Evolutionary conservation across 2,888 invertebrate genomes (phyloP).

Genomic region (Apamea crenata): DNA sequence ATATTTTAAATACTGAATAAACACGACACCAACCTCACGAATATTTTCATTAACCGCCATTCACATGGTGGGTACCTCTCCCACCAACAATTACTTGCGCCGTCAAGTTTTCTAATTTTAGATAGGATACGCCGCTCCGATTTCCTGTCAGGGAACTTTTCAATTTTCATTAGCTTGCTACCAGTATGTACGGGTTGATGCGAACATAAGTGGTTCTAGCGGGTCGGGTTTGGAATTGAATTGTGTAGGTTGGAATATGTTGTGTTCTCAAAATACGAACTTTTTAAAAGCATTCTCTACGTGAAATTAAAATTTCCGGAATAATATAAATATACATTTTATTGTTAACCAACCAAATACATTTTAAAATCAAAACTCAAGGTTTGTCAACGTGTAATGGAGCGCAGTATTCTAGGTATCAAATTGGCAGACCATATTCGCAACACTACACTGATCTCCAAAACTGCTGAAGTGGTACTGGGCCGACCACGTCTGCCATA

Average conservation of each 20-base stretch:
- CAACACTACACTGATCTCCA: too few species aligned
- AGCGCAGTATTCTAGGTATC: too few species aligned
- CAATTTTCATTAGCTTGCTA: conserved; percentile 28
- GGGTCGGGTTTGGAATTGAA: neutral
- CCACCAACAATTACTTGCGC: neutral
- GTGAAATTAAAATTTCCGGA: too few species aligned
- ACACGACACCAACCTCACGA: neutral
- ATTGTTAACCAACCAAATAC: too few species aligned
- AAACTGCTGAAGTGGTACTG: too few species aligned
- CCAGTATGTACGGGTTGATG: neutral
- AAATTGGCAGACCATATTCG: too few species aligned
- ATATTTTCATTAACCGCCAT: neutral
- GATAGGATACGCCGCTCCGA: conserved; percentile 14
- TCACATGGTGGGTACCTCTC: neutral
- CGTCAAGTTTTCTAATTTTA: conserved; percentile 41
- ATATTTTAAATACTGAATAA: neutral
- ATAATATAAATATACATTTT: too few species aligned
- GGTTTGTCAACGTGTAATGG: too few species aligned
- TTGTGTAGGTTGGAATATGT: neutral
- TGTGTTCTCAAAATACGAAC: neutral
- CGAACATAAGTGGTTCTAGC: neutral
- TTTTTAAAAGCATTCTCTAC: neutral
- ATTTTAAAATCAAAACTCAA: too few species aligned
- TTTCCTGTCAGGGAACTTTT: conserved; percentile 42
- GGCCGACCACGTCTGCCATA: too few species aligned